Evolutionary conservation across 2,888 invertebrate genomes (phyloP).

Genomic region (Leptopilina myrica): DNA sequence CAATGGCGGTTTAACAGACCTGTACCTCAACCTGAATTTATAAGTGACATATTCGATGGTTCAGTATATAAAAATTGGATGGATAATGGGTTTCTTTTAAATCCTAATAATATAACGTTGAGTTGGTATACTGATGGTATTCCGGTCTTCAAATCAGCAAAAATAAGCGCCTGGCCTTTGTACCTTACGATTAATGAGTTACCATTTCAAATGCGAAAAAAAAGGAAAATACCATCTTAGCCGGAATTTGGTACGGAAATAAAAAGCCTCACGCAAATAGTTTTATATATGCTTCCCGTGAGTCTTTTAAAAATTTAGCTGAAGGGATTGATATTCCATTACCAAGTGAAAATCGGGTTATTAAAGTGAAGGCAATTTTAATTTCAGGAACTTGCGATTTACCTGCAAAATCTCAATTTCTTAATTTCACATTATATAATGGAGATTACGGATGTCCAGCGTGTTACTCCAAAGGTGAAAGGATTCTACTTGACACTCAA

Average conservation of each 20-base stretch:
- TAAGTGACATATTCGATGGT: constrained; percentile 42
- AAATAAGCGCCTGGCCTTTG: constrained; percentile 28
- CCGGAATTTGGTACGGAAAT: constrained; percentile 3
- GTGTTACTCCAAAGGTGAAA: constrained; percentile 50
- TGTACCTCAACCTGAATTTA: not conserved
- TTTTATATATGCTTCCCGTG: constrained; percentile 19
- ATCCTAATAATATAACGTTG: constrained; percentile 41
- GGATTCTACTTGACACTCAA: constrained; percentile 25
- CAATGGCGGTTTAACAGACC: constrained; percentile 40
- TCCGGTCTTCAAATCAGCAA: constrained; percentile 38
- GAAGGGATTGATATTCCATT: constrained; percentile 29
- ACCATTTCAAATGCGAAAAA: constrained; percentile 15
- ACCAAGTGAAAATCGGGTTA: constrained; percentile 32
- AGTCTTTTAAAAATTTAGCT: constrained; percentile 24
- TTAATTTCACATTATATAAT: constrained; percentile 54
- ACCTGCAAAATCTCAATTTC: constrained; percentile 51
- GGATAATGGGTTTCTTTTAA: constrained; percentile 26
- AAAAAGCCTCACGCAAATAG: not conserved
- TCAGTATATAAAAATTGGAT: constrained; percentile 36
- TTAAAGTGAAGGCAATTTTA: constrained; percentile 4
- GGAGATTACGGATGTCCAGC: constrained; percentile 51
- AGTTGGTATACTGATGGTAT: constrained; percentile 49
- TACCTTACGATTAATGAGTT: constrained; percentile 37
- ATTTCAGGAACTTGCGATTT: constrained; percentile 48
- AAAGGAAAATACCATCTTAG: not conserved